A percentile compares a stretch with the other conserved stretches of the same genome.
Conservation (phyloP, 2,797 vertebrate genomes). For the Odontamblyopus lacepedii region DNA sequence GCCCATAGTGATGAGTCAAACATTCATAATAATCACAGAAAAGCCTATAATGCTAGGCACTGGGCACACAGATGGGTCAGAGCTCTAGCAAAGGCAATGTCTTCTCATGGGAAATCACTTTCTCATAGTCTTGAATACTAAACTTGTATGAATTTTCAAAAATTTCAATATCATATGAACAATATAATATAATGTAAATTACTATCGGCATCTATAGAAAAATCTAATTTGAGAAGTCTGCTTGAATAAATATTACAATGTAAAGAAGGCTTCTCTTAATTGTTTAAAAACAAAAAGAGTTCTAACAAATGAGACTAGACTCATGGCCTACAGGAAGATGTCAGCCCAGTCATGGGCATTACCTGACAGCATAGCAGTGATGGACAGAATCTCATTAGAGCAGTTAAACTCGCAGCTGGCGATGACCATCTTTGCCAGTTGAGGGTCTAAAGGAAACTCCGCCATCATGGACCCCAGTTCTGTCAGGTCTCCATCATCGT, state of each 20-base stretch:
- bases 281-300: not conserved
- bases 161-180: not conserved
- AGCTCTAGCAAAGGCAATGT: slow-evolving; percentile 72
- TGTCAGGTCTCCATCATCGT: slow-evolving; percentile 97
- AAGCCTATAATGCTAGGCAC: slow-evolving; percentile 95
- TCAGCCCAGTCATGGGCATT: slow-evolving; percentile 89
- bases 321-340: slow-evolving; percentile 82
- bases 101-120: slow-evolving; percentile 81
- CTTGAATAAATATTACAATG: not conserved
- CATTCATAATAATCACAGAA: slow-evolving; percentile 93
- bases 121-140: not conserved
- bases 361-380: slow-evolving; percentile 99
- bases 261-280: not conserved
- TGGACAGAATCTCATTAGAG: slow-evolving; percentile 99
- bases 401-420: slow-evolving; percentile 99
- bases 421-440: slow-evolving; percentile 99
- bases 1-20: slow-evolving; percentile 99
- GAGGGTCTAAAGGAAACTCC: slow-evolving; percentile 96
- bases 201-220: not conserved
- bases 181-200: not conserved
- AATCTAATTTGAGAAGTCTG: not conserved
- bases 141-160: not conserved
- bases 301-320: not conserved
- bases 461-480: slow-evolving; percentile 99
- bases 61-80: slow-evolving; percentile 86